A percentile compares a stretch with the other conserved stretches of the same genome.
Evolutionary conservation across 2,888 invertebrate genomes (phyloP).

Genomic region (Meteorus colon): DNA sequence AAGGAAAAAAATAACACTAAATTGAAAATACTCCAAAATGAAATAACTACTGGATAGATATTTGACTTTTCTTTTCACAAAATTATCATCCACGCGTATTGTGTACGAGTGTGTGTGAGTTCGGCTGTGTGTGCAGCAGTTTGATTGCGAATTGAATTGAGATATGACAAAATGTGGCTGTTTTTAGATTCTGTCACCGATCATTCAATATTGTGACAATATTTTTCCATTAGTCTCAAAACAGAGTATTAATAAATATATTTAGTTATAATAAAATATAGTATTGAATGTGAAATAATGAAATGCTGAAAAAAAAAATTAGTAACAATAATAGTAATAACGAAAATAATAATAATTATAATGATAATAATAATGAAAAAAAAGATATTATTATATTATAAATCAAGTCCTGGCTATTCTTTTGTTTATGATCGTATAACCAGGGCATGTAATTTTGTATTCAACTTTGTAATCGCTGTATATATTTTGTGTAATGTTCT

Average conservation of each 20-base stretch:
- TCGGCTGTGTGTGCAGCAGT: background rate
- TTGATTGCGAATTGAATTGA: background rate
- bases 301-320: slow-evolving; percentile 43
- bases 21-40: background rate
- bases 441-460: slow-evolving; percentile 68
- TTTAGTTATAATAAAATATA: slow-evolving; percentile 49
- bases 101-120: background rate
- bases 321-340: slow-evolving; percentile 57
- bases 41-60: background rate
- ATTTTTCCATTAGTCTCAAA: slow-evolving; percentile 65
- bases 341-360: slow-evolving; percentile 32
- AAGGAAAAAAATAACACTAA: background rate
- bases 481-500: slow-evolving; percentile 69
- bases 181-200: background rate
- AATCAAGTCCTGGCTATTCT: slow-evolving; percentile 59
- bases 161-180: slow-evolving; percentile 10
- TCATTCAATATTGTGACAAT: slow-evolving; percentile 58
- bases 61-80: background rate
- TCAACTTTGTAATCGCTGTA: slow-evolving; percentile 68
- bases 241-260: slow-evolving; percentile 67
- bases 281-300: slow-evolving; percentile 50
- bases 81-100: background rate
- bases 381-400: slow-evolving; percentile 59
- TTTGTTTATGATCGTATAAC: slow-evolving; percentile 48
- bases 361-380: slow-evolving; percentile 40